These are phyloP conservation scores for Bradypus variegatus DNA, from an alignment of 2,797 vertebrate genomes.

Conservation along the genomic window DNA sequence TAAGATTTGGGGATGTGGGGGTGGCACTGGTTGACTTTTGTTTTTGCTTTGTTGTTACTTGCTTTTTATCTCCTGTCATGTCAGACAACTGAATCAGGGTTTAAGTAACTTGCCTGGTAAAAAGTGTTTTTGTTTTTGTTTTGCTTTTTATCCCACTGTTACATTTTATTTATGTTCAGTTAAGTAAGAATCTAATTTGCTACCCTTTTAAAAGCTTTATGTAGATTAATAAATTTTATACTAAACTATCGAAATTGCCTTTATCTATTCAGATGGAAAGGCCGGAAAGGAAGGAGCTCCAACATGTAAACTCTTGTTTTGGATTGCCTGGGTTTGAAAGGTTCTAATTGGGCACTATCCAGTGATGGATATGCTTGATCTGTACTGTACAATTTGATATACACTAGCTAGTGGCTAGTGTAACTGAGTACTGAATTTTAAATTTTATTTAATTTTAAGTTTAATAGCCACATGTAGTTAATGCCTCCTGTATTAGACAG, in stretches of 20 bases:
- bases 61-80: too few species aligned
- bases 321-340: background rate
- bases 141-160: too few species aligned
- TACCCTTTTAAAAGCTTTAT: too few species aligned
- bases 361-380: background rate
- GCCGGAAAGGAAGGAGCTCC: background rate
- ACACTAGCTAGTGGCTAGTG: background rate
- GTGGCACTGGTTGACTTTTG: too few species aligned
- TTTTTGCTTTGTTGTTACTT: too few species aligned
- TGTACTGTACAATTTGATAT: background rate
- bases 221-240: too few species aligned
- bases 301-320: background rate
- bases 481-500: background rate
- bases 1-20: too few species aligned
- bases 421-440: background rate
- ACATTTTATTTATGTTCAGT: too few species aligned
- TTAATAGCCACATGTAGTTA: background rate
- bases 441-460: background rate
- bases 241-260: background rate
- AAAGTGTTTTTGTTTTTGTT: too few species aligned
- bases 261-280: background rate
- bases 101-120: too few species aligned
- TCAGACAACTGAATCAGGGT: too few species aligned
- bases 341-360: background rate
- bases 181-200: too few species aligned